These are phyloP conservation scores for Lutjanus erythropterus DNA, from an alignment of 2,113 vertebrate genomes.

Conservation along the genomic window DNA sequence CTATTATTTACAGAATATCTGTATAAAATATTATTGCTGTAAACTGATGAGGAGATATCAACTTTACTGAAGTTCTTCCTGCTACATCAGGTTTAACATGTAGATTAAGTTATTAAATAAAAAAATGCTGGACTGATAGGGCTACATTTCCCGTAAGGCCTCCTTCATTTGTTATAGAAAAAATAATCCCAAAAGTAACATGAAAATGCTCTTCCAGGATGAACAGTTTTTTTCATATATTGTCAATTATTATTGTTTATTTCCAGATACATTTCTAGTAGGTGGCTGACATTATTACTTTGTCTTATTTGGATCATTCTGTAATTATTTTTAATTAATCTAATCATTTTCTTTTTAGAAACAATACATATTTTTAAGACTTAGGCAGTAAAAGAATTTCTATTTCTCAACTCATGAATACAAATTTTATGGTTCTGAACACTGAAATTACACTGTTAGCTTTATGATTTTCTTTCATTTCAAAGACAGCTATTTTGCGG, in stretches of 20 bases:
- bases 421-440: background rate
- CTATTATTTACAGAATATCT: background rate
- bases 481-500: conserved; percentile 11
- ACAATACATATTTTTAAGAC: background rate
- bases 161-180: background rate
- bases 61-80: background rate
- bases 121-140: background rate
- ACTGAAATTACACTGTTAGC: too few relatives aligned
- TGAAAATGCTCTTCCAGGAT: background rate
- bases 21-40: background rate
- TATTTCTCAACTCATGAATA: background rate
- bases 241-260: background rate
- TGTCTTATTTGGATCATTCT: background rate
- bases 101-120: background rate
- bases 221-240: background rate
- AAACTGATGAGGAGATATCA: background rate
- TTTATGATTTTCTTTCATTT: background rate
- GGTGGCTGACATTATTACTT: background rate
- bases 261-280: background rate
- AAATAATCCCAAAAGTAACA: background rate
- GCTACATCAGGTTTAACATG: background rate
- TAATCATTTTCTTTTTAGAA: background rate
- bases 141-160: conserved; percentile 5
- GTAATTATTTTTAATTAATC: background rate
- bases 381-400: background rate